Base-by-base conservation (phyloP, 2,113 vertebrate species). In the Sardina pilchardus region DNA sequence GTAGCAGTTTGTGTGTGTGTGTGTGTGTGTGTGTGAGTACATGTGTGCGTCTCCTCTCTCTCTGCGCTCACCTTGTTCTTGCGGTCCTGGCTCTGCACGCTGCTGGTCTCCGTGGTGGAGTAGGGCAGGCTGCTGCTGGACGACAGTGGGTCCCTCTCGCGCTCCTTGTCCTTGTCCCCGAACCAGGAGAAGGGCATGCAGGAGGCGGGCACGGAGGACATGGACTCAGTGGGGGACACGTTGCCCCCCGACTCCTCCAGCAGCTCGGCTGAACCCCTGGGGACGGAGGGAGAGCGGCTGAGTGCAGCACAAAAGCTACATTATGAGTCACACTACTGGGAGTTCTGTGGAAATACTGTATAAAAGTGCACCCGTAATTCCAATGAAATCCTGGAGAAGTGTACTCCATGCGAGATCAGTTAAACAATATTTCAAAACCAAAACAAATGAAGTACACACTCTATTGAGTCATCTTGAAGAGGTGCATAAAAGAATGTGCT, bases 161-260 rank as follows among this genome's bases (percentile, higher is more conserved):
- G 95, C 81, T 97, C 96, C 91, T 96, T 97, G 91, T 97, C 96
- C 91, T 96, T 97, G 91, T 97, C 97, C 86, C 97, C 96, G 90
- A 97, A 98, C 97, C 97, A 97, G 90, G 96, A 97, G 92, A 98
- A 98, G 82, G 97, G 97, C 96, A 98, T 97, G 83, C 97, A 98
- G 71, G 97, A 98, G 63, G 97, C 97, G 12, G 97, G 97, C 89
- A 95, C 96, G 85, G 97, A 96, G 1, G 96, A 95, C 93, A 97
- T 94, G 0, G 97, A 97, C 81, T 97, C 97, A 4, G 97, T 95
- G 9, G 97, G 96, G 50, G 96, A 97, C 0, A 97, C 83, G 87
- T 96, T 96, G 85, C 95, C 96, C 86, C 95, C 96, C 63, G 95
- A 95, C 81, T 97, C 96, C 47, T 97, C 96, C 88, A 98, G 91